Evolutionary conservation across 2,888 invertebrate species (phyloP).

Genomic region (Labia minor): DNA sequence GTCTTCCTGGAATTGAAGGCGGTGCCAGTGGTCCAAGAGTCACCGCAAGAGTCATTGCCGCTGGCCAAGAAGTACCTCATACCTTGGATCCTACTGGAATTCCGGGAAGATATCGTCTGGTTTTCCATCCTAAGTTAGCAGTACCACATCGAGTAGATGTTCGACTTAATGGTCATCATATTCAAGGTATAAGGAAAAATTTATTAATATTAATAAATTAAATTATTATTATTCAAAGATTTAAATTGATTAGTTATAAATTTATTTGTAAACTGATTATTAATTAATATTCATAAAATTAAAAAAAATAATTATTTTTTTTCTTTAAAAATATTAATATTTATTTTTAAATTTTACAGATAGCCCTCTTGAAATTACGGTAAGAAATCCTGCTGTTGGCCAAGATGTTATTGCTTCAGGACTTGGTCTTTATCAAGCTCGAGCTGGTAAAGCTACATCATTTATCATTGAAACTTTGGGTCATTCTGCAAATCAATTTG

Average conservation of each 20-base stretch:
- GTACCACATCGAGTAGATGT: constrained; percentile 80
- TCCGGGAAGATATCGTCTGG: constrained; percentile 66
- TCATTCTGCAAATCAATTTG: constrained; percentile 75
- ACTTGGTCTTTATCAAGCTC: constrained; percentile 73
- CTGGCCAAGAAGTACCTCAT: constrained; percentile 70
- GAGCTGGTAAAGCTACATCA: constrained; percentile 67
- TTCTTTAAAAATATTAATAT: background rate
- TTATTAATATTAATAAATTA: too few species aligned
- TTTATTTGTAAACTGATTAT: too few species aligned
- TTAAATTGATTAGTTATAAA: too few species aligned
- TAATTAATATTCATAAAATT: background rate
- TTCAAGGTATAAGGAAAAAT: constrained; percentile 39
- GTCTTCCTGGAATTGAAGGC: background rate
- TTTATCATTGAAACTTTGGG: constrained; percentile 84
- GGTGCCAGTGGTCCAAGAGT: constrained; percentile 34
- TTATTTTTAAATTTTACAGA: constrained; percentile 32
- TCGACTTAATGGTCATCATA: constrained; percentile 75
- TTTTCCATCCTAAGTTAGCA: constrained; percentile 77
- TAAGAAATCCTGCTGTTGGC: constrained; percentile 52
- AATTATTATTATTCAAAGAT: too few species aligned
- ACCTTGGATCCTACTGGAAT: constrained; percentile 59
- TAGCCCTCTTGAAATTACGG: constrained; percentile 47
- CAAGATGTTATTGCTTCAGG: constrained; percentile 68
- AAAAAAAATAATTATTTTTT: background rate
- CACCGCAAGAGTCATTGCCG: constrained; percentile 68